Evolutionary conservation across 2,113 vertebrate genomes (phyloP), one percentile per base, ranked within the genome.

Genomic region (Pelodiscus sinensis): DNA sequence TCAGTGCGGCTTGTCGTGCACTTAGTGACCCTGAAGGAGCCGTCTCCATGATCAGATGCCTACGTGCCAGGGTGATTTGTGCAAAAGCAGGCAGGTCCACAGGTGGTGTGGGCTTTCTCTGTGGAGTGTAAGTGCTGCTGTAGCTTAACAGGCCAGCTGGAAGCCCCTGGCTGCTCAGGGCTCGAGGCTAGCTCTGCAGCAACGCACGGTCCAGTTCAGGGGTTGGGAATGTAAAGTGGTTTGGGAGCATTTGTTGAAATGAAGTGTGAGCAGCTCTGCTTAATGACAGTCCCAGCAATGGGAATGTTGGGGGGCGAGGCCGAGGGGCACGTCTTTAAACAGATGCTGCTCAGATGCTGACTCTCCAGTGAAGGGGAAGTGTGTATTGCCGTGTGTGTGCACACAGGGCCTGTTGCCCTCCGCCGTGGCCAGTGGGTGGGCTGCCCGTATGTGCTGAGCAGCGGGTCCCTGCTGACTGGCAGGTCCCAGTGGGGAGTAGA

Each of bases 1-100:
- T 95, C 92, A 71, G 82, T 89, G 90, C 56, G 95, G 95, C 81
- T 79, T 95, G 57, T 78, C 87, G 16, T 86, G 82, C 81, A 89
- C 86, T 80, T 90, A 71, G 60, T 51, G 94, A n/a, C 81, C 81
- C 91, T 93, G 82, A 86, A 35, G 56, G 18, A 77, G 50, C 35
- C 55, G 86, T 80, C 81, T 89, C 81, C 52, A 25, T 73, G 82
- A 89, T 58, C 35, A 50, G 82, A 91, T 86, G 84, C 82, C 18
- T 56, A 1, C 60, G 91, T 94, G 94, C 92, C 92, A 81, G 58
- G 77, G 84, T 71, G 75, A 93, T 91, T 92, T 92, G 81, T 58
- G 15, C 87, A 1, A 52, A 84, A 77, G 75, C 14, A 81, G 75
- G 6, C 52, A 86, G n/a, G 79, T 89, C 35, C 65, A 24, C 71